Conservation (phyloP, 2,113 vertebrate species). For the Abramis brama region DNA sequence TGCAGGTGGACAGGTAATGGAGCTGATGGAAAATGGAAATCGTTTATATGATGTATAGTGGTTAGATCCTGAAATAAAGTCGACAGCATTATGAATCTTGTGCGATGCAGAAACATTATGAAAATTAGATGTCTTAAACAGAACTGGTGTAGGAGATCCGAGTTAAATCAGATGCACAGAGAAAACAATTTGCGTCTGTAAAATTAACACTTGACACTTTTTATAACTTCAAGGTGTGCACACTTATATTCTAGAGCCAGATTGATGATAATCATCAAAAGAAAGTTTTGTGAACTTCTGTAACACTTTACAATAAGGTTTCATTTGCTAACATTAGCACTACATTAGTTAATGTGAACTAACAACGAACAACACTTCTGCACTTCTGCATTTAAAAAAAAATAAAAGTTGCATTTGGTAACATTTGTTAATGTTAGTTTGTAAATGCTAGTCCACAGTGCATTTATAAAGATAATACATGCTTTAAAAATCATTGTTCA, state of each 20-base stretch:
- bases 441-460: too few relatives aligned
- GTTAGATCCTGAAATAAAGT: conserved; percentile 14
- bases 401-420: too few relatives aligned
- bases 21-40: background rate
- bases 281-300: background rate
- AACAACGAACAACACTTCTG: too few relatives aligned
- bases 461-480: too few relatives aligned
- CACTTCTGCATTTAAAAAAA: too few relatives aligned
- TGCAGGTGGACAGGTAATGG: conserved; percentile 25
- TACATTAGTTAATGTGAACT: too few relatives aligned
- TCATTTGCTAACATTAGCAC: too few relatives aligned
- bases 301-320: too few relatives aligned
- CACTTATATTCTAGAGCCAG: background rate
- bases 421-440: too few relatives aligned
- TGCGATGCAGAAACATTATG: background rate
- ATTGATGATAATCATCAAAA: background rate
- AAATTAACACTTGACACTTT: background rate
- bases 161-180: background rate
- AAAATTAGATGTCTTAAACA: background rate
- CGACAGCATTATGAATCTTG: conserved; percentile 4
- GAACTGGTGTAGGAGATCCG: background rate
- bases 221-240: background rate
- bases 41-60: background rate
- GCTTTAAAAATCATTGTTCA: too few relatives aligned
- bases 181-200: background rate